Evolutionary conservation across 2,888 invertebrate genomes (phyloP), one percentile per base, ranked within the genome.

Genomic region (Drosophila stalkeri): DNA sequence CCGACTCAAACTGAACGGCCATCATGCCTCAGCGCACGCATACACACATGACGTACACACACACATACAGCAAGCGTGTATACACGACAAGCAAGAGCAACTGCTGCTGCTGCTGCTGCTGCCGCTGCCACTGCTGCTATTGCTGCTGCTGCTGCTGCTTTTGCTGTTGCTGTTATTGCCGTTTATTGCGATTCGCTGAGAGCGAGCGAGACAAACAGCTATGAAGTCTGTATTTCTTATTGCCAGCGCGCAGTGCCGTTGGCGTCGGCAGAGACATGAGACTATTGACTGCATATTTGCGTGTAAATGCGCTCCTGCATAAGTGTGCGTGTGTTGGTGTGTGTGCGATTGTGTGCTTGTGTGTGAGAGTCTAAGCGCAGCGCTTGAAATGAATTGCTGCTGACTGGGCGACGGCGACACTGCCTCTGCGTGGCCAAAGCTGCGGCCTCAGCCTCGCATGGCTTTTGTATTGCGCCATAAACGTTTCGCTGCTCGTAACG

Each of bases 381-480:
- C 80, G 82, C 89, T 83, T 80, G 82, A 86, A 89, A 90, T 90
- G 90, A 85, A 90, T 86, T 88, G 85, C 86, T 90, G 89, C 86
- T 88, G 86, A 72, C 86, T 80, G 77, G 77, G 66, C 68, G 86
- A 80, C 82, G 73, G 66, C 70, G 80, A 70, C 74, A 69, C 80
- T 81, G 77, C 72, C 81, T 77, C 84, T 82, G 84, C 89, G 81
- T 83, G 75, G 80, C 81, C 85, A 86, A 84, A 83, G 83, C 82
- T 73, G 81, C 73, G 67, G 72, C 78, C 79, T 78, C 81, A 84
- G 81, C 71, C 90, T 90, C 92, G 92, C 92, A 92, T 91, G 92
- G 93, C 92, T 93, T 93, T 92, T 93, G 93, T 92, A 93, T 93
- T 92, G 92, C 91, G 91, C 92, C 93, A 93, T 93, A 93, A 93